A percentile compares a stretch with the other conserved stretches of the same genome.
phyloP scores from a whole-genome alignment of 1,140 invertebrate genomes.

The Drosophila nigrodunni region DNA sequence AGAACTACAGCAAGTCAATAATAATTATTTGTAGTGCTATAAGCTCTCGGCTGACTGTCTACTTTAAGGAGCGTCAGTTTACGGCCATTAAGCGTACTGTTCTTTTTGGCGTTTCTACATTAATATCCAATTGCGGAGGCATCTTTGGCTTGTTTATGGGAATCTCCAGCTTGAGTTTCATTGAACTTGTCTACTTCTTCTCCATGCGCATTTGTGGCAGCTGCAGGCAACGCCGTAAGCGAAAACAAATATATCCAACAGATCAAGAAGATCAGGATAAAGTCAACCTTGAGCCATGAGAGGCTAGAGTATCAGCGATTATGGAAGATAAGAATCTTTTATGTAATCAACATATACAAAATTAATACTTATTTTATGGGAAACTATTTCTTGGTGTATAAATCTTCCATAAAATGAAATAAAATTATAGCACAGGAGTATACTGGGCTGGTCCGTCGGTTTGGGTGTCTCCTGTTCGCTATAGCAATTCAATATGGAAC shows the following conservation, averaged over 20 bases:
- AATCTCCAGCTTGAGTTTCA: conserved; percentile 86
- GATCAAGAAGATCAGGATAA: conserved; percentile 31
- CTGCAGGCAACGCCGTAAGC: conserved; percentile 65
- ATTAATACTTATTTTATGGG: background rate
- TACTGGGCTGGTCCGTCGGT: too few species aligned
- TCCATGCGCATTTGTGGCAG: conserved; percentile 80
- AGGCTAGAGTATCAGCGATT: background rate
- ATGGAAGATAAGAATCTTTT: background rate
- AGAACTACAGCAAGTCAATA: background rate
- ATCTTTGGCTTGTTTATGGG: conserved; percentile 88
- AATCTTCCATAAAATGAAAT: too few species aligned
- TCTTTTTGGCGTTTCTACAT: conserved; percentile 88
- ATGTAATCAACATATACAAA: background rate
- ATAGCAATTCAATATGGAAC: too few species aligned
- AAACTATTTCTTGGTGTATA: too few species aligned
- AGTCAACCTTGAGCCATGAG: conserved; percentile 12
- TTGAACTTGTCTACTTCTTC: conserved; percentile 86
- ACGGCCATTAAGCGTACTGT: conserved; percentile 87
- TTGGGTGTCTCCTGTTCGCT: too few species aligned
- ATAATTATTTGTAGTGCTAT: conserved; percentile 46
- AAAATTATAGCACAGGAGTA: too few species aligned
- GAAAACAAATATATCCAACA: conserved; percentile 55
- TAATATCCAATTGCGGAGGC: conserved; percentile 89
- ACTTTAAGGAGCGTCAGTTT: conserved; percentile 89
- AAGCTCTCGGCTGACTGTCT: conserved; percentile 84